Base-by-base conservation (phyloP, 2,113 vertebrate species). In the Thymallus thymallus region DNA sequence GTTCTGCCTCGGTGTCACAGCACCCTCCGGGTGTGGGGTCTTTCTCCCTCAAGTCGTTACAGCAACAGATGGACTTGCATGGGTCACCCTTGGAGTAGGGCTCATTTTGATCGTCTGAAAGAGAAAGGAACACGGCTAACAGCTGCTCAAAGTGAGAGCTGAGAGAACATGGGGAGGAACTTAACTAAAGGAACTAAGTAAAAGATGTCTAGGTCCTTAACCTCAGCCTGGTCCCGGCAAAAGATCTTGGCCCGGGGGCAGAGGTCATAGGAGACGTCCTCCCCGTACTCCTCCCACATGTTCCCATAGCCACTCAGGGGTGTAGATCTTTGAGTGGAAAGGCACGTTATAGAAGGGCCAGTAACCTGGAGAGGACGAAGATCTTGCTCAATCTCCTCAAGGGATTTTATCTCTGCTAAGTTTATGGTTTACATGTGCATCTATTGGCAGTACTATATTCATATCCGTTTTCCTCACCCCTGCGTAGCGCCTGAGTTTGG, bases 341-440 rank as follows among this genome's bases (percentile, higher is more conserved):
- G 97, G 97, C n/a, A 98, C 80, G 30, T 98, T 98, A 83, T 98
- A 98, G 60, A 96, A 98, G 1, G 96, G 94, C 97, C 97, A 98
- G 67, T 96, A 96, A 77, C 96, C 96, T 98, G 89, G 6, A 0
- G 26, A 2, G 14, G 10, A 24, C 70, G 22, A 20, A 26, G 48
- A 51, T 20, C 24, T 55, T 64, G 62, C 62, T 64, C 26, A 14
- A 64, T 26, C 12, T 30, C 26, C 24, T 30, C 10, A 32, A 65
- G 14, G n/a, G 56, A 22, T 7, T 60, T 60, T 7, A 60, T 60
- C 20, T 60, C n/a, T 23, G 56, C 12, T 51, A n/a, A 60, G n/a
- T 60, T n/a, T 60, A 60, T 6, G 16, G 6, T 22, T 60, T 23
- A 60, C 5, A 60, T 16, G n/a, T n/a, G 56, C 6, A 22, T n/a